Evolutionary conservation across 2,113 vertebrate genomes (phyloP), one percentile per base, ranked within the genome.

Genomic region (Crypturellus undulatus): DNA sequence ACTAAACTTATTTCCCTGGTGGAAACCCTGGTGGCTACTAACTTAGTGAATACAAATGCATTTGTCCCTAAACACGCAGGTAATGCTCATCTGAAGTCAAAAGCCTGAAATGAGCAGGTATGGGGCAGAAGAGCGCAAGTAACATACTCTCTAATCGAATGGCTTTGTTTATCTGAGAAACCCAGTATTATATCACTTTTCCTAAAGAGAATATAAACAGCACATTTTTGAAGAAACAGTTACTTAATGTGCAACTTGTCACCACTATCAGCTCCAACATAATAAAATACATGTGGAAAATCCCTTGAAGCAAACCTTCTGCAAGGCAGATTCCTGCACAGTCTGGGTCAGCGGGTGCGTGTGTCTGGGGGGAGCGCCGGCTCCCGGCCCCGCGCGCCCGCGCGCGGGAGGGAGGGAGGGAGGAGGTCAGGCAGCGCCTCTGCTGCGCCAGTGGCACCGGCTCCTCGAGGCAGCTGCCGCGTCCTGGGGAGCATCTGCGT

Each of bases 161-260:
- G 32, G 95, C 71, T 94, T 86, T 96, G 96, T 97, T 98, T 97
- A 96, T 79, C 96, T 64, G 95, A 96, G 94, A 93, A 97, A 96
- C 59, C 51, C 84, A 89, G 85, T 94, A 96, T 98, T 94, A 96
- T 76, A 95, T 97, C 96, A 96, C 93, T 96, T 94, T 96, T 97
- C 84, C 94, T 96, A 95, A 94, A 94, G 93, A 96, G 87, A 96
- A 93, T 84, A 97, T 96, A 96, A 94, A 96, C 92, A 90, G 88
- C 92, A 84, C 95, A 92, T 96, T 97, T 98, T 93, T 96, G 91
- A 97, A 96, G 96, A 96, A 96, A 96, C 69, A 89, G 95, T 92
- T 97, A 95, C 96, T 98, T 96, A 98, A 97, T 97, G 97, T 94
- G 94, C 88, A 97, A 97, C 93, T 97, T 98, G 97, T 98, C 97